Evolutionary conservation across 2,888 invertebrate genomes (phyloP), one percentile per base, ranked within the genome.

Genomic region (Noctua fimbriata): DNA sequence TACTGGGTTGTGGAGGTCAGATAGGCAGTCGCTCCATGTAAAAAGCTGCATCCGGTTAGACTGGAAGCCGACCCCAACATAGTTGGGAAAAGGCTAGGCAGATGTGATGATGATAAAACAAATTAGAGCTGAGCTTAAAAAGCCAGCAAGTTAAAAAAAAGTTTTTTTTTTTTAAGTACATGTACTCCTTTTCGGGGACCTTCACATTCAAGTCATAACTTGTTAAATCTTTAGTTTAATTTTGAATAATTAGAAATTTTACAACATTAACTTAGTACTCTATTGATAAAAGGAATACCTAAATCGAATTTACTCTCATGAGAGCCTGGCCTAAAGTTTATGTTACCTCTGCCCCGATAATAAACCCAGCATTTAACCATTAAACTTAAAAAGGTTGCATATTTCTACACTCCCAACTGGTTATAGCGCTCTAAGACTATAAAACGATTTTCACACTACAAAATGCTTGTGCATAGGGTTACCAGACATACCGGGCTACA

Each of bases 361-460:
- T 67, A 71, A 84, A 67, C 12, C 67, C 28, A 71, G 44, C 41
- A 65, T 60, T 67, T 16, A 55, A 16, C 71, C 67, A 82, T 79
- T 79, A 69, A 72, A 55, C 12, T 36, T 18, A 24, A 70, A 69
- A 80, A 78, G 52, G 69, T 63, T 73, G 52, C 76, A 86, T 76
- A 85, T 70, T 78, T 67, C 67, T 78, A 47, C 72, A 49, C 71
- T 44, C 41, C 44, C n/a, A 28, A 65, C 66, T 67, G 69, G 36
- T 77, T 65, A 71, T n/a, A 55, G 16, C 55, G 67, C 32, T 28
- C 58, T 60, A 60, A 78, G 52, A 78, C 78, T 60, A 83, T 78
- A 82, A 86, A 83, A 78, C 63, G 36, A 78, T 83, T 69, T 78
- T 63, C 66, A 78, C 69, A 84, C 72, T 83, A 83, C 83, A 73